These are phyloP conservation scores for Triplophysa dalaica DNA, from an alignment of 2,113 vertebrate species.

Conservation along the genomic window DNA sequence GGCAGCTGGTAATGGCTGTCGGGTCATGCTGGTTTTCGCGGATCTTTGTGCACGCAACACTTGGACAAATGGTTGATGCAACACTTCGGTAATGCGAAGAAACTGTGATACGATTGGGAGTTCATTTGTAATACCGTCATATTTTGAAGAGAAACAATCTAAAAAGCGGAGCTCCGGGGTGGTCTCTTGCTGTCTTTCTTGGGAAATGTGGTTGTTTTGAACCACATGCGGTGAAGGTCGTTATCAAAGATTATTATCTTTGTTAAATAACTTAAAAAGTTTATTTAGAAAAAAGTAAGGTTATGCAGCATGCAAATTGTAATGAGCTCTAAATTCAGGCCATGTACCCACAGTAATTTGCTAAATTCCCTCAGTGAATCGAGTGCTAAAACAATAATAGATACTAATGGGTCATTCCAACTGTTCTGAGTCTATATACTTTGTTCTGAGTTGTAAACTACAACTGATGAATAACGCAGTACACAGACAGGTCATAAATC, in stretches of 20 bases:
- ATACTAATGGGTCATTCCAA: too few relatives aligned
- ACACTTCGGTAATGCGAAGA: background rate
- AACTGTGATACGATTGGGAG: slow-evolving; percentile 1
- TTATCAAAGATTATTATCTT: too few relatives aligned
- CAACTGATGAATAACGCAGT: slow-evolving; percentile 7
- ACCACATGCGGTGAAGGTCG: background rate
- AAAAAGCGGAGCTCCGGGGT: background rate
- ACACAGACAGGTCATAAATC: slow-evolving; percentile 39
- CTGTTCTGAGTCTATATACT: background rate
- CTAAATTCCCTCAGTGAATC: too few relatives aligned
- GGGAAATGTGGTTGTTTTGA: background rate
- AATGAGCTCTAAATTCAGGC: too few relatives aligned
- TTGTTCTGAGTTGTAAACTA: background rate
- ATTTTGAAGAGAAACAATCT: background rate
- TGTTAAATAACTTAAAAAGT: too few relatives aligned
- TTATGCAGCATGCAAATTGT: too few relatives aligned
- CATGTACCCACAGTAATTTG: too few relatives aligned
- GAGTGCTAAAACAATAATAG: too few relatives aligned
- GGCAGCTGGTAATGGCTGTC: slow-evolving; percentile 7
- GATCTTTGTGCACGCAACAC: background rate
- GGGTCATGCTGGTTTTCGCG: background rate
- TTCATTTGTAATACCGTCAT: background rate
- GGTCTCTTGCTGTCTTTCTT: background rate
- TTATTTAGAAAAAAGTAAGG: too few relatives aligned
- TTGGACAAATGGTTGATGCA: slow-evolving; percentile 28